Evolutionary conservation across 2,113 vertebrate species (phyloP), one percentile per base, ranked within the genome.

Genomic region (Accipiter cooperii): DNA sequence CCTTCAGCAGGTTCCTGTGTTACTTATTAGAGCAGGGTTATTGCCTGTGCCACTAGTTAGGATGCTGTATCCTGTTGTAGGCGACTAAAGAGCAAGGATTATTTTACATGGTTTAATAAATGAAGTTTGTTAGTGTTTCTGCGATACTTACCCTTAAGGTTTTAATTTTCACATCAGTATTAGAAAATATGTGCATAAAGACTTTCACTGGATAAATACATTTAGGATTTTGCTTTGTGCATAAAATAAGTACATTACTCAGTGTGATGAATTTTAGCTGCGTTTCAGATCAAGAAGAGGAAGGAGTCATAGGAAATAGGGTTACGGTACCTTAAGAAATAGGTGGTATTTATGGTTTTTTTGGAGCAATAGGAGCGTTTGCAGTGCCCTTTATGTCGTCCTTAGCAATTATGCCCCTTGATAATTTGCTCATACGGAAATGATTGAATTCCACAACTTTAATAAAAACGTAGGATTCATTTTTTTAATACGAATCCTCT

Each of bases 211-310:
- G 93, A 95, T 96, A 93, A 93, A 93, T 94, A 57, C 66, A 55
- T 97, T 88, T 89, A 96, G 97, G 97, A 96, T 97, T 97, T 97
- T 71, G 92, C 86, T 96, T 92, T 95, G 97, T 97, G 98, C 97
- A 75, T 96, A 97, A 96, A 95, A 95, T 96, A 97, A 98, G 96
- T 97, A 84, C 96, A 94, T 98, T 97, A 97, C 82, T 96, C 93
- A 94, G 96, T 94, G 88, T 94, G 97, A 96, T 98, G 93, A 98
- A 97, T 98, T 96, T 96, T 93, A 93, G 71, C 93, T 93, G 68
- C 14, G 1, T 22, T 81, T 83, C 95, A 44, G 78, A 69, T 90
- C 83, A 54, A n/a, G 52, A 89, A 84, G 87, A 64, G 68, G 77
- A 96, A 64, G 58, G 26, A 80, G 61, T 76, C 92, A 40, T 52